These are phyloP conservation scores for Agrochola circellaris DNA, from an alignment of 2,888 invertebrate species.

Conservation along the genomic window DNA sequence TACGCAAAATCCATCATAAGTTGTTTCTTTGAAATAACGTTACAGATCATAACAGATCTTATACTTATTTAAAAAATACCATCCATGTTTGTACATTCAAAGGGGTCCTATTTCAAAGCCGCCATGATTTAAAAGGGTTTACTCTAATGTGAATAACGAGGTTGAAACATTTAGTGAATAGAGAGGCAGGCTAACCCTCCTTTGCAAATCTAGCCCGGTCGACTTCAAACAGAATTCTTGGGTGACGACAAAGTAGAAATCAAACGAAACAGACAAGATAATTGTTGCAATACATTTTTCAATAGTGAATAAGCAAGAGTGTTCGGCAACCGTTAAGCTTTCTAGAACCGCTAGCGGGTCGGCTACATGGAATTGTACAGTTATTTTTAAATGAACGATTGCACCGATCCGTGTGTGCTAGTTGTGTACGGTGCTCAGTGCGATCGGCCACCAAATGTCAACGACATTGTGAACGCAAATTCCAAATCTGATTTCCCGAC, in stretches of 20 bases:
- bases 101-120: constrained; percentile 83
- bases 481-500: constrained; percentile 82
- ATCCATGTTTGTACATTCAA: constrained; percentile 76
- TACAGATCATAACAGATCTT: constrained; percentile 17
- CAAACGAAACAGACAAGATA: constrained; percentile 68
- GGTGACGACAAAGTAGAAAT: constrained; percentile 71
- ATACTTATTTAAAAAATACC: constrained; percentile 33
- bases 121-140: constrained; percentile 82
- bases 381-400: constrained; percentile 72
- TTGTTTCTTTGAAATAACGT: constrained; percentile 10
- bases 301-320: constrained; percentile 69
- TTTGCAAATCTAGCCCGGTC: constrained; percentile 78
- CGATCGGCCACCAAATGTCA: constrained; percentile 84
- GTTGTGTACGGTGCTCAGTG: constrained; percentile 69
- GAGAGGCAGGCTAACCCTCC: constrained; percentile 80
- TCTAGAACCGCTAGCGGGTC: constrained; percentile 66
- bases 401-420: constrained; percentile 63
- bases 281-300: constrained; percentile 72
- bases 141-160: constrained; percentile 86
- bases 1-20: constrained; percentile 48
- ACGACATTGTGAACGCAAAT: constrained; percentile 83
- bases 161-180: constrained; percentile 85
- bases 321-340: constrained; percentile 65
- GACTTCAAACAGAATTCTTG: constrained; percentile 76
- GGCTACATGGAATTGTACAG: constrained; percentile 66